A percentile compares a stretch with the other conserved stretches of the same genome.
Evolutionary conservation across 2,797 vertebrate genomes (phyloP).

Genomic region (Ctenosaura bakeri): DNA sequence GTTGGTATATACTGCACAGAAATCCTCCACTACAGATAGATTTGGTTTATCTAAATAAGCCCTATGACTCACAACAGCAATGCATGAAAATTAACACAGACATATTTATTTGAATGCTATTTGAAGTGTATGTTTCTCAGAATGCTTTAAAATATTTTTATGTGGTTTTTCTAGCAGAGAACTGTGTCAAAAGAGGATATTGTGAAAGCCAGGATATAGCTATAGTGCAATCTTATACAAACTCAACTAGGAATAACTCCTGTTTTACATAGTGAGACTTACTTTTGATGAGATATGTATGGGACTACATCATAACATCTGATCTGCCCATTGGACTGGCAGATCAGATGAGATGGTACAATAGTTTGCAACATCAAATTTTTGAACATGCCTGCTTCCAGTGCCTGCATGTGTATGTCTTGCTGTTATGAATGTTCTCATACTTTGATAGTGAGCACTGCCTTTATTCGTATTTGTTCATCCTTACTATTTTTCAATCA

Average conservation of each 20-base stretch:
- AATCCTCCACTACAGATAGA: too few species aligned
- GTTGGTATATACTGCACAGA: too few species aligned
- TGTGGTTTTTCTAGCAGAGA: neutral
- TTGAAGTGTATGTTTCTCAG: neutral
- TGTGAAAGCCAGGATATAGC: neutral
- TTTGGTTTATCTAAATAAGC: too few species aligned
- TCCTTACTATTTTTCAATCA: neutral
- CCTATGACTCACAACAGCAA: neutral
- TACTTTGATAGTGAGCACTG: neutral
- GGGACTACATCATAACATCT: neutral
- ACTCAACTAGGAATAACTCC: neutral
- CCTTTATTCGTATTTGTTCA: neutral
- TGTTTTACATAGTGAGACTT: neutral
- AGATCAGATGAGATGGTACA: neutral
- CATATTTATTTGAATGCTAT: neutral
- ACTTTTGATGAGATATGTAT: neutral
- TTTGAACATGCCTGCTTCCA: neutral
- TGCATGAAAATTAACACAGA: neutral
- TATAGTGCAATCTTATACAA: neutral
- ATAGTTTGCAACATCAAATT: neutral
- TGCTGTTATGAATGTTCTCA: neutral
- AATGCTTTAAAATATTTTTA: neutral
- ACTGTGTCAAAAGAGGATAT: neutral
- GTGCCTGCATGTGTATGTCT: neutral
- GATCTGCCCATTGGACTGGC: neutral